These are phyloP conservation scores for Mormyrus iriodes DNA, from an alignment of 2,113 vertebrate genomes.

Conservation along the genomic window DNA sequence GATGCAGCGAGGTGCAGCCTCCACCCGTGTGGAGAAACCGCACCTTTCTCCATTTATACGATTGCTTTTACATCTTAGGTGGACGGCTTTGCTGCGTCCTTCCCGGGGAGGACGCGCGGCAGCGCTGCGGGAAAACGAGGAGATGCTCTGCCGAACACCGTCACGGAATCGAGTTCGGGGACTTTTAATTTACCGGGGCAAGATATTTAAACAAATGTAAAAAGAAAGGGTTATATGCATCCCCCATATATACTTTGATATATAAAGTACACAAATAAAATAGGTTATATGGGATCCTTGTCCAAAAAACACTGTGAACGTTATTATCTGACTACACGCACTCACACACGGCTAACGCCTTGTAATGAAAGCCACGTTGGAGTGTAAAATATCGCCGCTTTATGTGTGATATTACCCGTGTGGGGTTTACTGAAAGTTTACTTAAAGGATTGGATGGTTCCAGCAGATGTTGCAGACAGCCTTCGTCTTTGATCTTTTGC, in stretches of 20 bases:
- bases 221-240: not conserved
- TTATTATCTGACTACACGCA: not conserved
- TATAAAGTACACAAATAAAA: not conserved
- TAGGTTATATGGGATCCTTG: not conserved
- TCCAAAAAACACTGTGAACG: not conserved
- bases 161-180: not conserved
- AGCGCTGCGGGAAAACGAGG: not conserved
- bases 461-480: not conserved
- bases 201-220: not conserved
- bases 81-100: not conserved
- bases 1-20: not conserved
- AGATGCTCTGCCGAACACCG: not conserved
- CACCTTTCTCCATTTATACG: not conserved
- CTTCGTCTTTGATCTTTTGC: not conserved
- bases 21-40: not conserved
- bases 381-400: not conserved
- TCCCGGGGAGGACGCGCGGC: not conserved
- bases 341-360: not conserved
- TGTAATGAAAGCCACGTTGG: conserved; percentile 2
- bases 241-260: not conserved
- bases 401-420: not conserved
- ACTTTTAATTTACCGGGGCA: not conserved
- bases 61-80: not conserved
- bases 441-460: not conserved
- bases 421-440: not conserved